Evolutionary conservation across 2,797 vertebrate genomes (phyloP), one percentile per base, ranked within the genome.

Genomic region (Petrocephalus schoutedeni): DNA sequence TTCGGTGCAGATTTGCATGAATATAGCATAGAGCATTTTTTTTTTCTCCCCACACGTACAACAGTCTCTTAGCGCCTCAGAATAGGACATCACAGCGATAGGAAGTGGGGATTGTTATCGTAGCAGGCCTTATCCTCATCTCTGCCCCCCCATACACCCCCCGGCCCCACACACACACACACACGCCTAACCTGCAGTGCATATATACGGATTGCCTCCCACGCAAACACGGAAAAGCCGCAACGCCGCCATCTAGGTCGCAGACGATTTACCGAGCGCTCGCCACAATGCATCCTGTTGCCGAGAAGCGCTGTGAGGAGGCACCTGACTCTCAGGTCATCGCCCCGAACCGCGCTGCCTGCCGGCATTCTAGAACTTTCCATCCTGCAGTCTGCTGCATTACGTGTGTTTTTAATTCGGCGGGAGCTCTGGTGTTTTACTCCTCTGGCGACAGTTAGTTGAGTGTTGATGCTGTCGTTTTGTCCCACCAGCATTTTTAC

Each of bases 191-290:
- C 61, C 36, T 86, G 53, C 85, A 19, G 74, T 28, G 51, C n/a
- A 41, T 90, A n/a, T 54, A n/a, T 67, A 88, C 64, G 86, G 19
- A n/a, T 87, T 32, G 16, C 80, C 89, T 77, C 90, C 89, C 83
- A 88, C 90, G 80, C 88, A 71, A 87, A 88, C 87, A 88, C 58
- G 49, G 59, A 53, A 41, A 51, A 87, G 77, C 80, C 89, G 5
- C 87, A 85, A 36, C 80, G 0, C 2, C 59, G 21, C 36, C 87
- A 49, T 80, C 61, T 32, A 77, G 88, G 77, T 87, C 82, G 49
- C 56, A 89, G 86, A 57, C 80, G 23, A 61, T 57, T 87, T 57
- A 58, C 51, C 77, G 41, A 56, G 86, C 61, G 64, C 61, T 53
- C 80, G 8, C 88, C 88, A 57, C 86, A n/a, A 61, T 16, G 74